A percentile compares a stretch with the other conserved stretches of the same genome.
Evolutionary conservation across 2,113 vertebrate species (phyloP).

Genomic region (Lontra canadensis): DNA sequence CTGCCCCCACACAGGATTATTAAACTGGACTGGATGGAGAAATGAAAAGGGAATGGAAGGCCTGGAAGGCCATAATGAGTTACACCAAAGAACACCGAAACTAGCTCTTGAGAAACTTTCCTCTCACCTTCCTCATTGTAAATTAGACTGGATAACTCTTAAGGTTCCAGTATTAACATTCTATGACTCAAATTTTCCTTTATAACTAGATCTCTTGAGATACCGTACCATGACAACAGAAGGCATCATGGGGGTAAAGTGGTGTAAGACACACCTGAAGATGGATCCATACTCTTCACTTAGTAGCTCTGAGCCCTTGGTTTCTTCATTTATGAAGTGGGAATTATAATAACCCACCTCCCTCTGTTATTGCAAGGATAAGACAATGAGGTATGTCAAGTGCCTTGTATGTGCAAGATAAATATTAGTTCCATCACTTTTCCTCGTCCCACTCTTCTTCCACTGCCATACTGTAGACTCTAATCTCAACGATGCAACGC

Average conservation of each 20-base stretch:
- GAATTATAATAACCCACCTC: neutral
- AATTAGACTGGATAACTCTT: neutral
- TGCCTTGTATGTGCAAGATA: neutral
- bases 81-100: neutral
- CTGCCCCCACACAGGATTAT: neutral
- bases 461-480: neutral
- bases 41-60: neutral
- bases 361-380: neutral
- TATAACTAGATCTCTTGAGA: neutral
- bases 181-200: neutral
- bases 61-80: neutral
- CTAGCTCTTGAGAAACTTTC: neutral
- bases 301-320: neutral
- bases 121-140: neutral
- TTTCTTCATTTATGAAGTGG: constrained; percentile 24
- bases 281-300: neutral
- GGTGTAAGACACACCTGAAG: neutral
- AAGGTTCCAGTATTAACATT: neutral
- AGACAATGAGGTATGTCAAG: neutral
- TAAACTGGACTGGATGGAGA: neutral
- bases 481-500: neutral
- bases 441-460: neutral
- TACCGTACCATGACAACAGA: neutral
- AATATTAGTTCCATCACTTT: neutral
- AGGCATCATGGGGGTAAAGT: neutral